Conservation (phyloP, 2,113 vertebrate genomes). For the Podilymbus podiceps region DNA sequence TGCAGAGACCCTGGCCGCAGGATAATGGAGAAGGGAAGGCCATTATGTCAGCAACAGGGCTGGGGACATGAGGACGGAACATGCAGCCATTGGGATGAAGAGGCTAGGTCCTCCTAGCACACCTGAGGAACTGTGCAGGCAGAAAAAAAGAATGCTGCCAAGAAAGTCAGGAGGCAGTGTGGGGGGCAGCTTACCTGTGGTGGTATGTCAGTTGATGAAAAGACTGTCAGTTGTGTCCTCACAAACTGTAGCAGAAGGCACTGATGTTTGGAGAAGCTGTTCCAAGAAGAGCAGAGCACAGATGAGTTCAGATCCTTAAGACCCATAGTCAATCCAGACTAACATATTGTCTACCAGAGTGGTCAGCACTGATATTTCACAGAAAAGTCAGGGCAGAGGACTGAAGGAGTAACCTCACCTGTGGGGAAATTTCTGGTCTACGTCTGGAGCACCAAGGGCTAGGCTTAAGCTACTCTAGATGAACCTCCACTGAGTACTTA, state of each 20-base stretch:
- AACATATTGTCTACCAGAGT: accelerated
- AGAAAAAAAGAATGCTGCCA: neutral
- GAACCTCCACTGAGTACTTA: neutral
- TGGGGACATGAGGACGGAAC: accelerated
- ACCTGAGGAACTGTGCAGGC: neutral
- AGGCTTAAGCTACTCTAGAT: neutral
- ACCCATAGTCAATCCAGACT: neutral
- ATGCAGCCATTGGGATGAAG: neutral
- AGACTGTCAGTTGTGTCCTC: neutral
- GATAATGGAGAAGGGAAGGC: neutral
- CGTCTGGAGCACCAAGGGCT: neutral
- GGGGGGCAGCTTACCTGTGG: neutral
- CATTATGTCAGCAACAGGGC: neutral
- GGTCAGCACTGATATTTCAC: neutral
- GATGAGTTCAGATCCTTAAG: neutral
- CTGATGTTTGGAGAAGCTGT: neutral
- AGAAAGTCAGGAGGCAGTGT: neutral
- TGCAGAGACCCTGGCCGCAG: neutral
- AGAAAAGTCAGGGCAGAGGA: accelerated
- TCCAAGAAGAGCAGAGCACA: neutral
- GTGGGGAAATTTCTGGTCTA: neutral
- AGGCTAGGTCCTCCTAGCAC: neutral
- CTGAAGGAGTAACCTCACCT: neutral
- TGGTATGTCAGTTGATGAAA: neutral
- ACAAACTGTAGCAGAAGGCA: neutral